These are phyloP conservation scores for Mastacembelus armatus DNA, from an alignment of 2,797 vertebrate species.

Conservation along the genomic window DNA sequence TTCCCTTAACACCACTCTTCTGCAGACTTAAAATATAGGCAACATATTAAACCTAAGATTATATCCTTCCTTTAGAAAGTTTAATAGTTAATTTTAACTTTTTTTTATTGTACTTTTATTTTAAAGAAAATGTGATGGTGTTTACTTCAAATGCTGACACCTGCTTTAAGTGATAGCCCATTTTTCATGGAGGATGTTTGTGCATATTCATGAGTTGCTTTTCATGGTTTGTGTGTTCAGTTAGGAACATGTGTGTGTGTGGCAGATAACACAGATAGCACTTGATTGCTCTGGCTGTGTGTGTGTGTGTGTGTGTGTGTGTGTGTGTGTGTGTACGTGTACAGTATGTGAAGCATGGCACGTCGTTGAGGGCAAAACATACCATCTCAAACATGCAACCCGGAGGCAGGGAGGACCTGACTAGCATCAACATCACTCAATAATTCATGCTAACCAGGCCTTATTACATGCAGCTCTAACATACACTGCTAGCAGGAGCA, in stretches of 20 bases:
- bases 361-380: constrained; percentile 17
- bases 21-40: background rate
- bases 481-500: constrained; percentile 25
- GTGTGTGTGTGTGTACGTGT: constrained; percentile 10
- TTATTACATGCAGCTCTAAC: constrained; percentile 42
- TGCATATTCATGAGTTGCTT: background rate
- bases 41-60: background rate
- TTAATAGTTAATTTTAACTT: too few relatives aligned
- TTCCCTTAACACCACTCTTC: background rate
- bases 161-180: background rate
- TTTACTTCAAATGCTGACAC: background rate
- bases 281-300: background rate
- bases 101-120: background rate
- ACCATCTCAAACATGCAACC: constrained; percentile 43
- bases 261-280: background rate
- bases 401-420: constrained; percentile 29
- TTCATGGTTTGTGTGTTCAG: background rate
- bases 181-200: background rate
- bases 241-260: background rate
- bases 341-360: background rate
- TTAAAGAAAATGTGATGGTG: background rate
- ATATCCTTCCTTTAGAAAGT: background rate
- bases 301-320: constrained; percentile 8
- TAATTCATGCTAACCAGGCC: constrained; percentile 62
- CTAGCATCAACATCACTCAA: constrained; percentile 58